Base-by-base conservation (phyloP, 92 coral and sea anemone genomes). In the Montipora capitata region DNA sequence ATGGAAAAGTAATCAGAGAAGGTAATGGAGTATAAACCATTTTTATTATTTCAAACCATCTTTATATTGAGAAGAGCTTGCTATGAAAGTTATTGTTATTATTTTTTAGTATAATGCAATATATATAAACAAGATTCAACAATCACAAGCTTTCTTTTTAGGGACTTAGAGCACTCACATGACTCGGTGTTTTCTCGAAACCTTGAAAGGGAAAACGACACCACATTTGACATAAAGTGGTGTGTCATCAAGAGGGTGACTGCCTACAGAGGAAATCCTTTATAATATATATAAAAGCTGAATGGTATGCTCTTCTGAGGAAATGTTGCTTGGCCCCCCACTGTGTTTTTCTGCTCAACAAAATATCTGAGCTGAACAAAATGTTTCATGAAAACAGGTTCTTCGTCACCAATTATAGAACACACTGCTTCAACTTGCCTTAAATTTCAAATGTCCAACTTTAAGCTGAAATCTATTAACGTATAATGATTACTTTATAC, bases 1-100 rank as follows among this genome's bases (percentile, higher is more conserved):
- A 52, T 77, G 82, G 82, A 49, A 54, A 77, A 15, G 64, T 15
- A 77, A 77, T 57, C 82, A 77, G 39, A 49, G 71, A 48, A 54
- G 76, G 76, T 18, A 71, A 71, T 62, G 68, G n/a, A 62, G 16
- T 62, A 62, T 62, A 62, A 62, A 62, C 68, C 68, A 62, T 62
- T 62, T 62, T 62, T 62, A 62, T 62, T 62, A 62, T 14, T 62
- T 62, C 68, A 62, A 62, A 62, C 68, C 68, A 62, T 62, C 15
- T 0, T 62, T 62, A 10, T 71, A 40, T 71, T 40, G 0, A 71
- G 76, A 44, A 40, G 76, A 40, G 54, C 54, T 71, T 71, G 76
- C 54, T 41, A 1, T 40, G 54, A 71, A 44, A 71, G 41, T 71
- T 71, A 40, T 10, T 71, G 35, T 40, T 40, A 1, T 71, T 44